Conservation (phyloP, 2,113 vertebrate species). For the Trogon surrucura region DNA sequence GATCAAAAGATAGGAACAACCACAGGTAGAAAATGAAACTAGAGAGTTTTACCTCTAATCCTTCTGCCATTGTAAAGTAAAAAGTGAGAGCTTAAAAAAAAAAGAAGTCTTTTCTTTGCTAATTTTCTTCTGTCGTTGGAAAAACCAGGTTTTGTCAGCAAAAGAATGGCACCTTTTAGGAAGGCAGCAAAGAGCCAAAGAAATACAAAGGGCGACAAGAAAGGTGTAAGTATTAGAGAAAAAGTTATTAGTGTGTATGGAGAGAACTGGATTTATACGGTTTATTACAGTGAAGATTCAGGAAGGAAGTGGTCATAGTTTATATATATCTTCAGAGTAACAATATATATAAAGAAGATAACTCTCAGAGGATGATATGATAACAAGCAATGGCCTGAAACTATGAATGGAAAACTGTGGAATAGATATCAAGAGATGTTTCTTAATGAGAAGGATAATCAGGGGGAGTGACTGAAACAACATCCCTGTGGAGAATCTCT, state of each 20-base stretch:
- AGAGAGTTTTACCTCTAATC: conserved; percentile 17
- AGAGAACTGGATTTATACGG: neutral
- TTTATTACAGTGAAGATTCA: neutral
- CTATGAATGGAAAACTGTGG: neutral
- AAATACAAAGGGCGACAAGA: neutral
- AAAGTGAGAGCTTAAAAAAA: neutral
- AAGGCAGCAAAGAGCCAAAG: neutral
- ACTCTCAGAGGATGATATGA: neutral
- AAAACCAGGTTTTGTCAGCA: neutral
- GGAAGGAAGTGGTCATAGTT: neutral
- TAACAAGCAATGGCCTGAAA: neutral
- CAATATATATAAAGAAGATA: neutral
- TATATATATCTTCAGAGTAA: neutral
- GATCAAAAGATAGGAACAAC: neutral
- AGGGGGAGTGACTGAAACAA: neutral
- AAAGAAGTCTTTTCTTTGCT: neutral
- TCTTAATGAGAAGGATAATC: neutral
- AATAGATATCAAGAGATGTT: neutral
- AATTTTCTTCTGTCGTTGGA: neutral
- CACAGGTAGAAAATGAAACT: neutral
- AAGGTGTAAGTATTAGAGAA: neutral
- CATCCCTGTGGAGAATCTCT: neutral
- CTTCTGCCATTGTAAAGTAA: neutral
- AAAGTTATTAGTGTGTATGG: neutral
- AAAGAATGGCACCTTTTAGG: neutral